Evolutionary conservation across 2,888 invertebrate species (phyloP).

Genomic region (Suillia variegata): DNA sequence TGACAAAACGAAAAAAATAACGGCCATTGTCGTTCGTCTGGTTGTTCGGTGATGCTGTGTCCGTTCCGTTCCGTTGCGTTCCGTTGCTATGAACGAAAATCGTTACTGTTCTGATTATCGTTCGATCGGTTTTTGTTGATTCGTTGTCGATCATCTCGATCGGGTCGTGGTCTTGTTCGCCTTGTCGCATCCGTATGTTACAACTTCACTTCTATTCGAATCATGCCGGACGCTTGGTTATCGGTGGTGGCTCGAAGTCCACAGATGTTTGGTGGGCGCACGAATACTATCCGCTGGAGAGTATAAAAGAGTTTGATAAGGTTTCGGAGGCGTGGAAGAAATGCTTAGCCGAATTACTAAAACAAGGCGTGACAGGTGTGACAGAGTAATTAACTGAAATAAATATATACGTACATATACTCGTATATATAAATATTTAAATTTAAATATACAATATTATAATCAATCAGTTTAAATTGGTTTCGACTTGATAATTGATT

Average conservation of each 20-base stretch:
- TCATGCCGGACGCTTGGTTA: slow-evolving; percentile 70
- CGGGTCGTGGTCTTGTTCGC: neutral
- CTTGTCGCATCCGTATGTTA: slow-evolving; percentile 70
- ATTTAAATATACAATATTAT: neutral
- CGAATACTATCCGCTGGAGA: slow-evolving; percentile 77
- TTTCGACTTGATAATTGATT: neutral
- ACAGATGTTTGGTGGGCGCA: slow-evolving; percentile 46
- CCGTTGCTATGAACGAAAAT: too few relatives aligned
- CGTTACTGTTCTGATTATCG: too few relatives aligned
- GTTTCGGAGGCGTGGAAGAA: slow-evolving; percentile 79
- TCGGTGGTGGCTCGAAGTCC: slow-evolving; percentile 62
- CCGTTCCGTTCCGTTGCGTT: too few relatives aligned
- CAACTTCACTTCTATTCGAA: slow-evolving; percentile 84
- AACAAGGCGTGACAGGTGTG: slow-evolving; percentile 65
- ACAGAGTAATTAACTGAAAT: neutral
- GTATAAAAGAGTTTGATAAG: slow-evolving; percentile 86
- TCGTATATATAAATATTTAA: neutral
- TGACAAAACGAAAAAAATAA: too few relatives aligned
- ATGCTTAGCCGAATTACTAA: slow-evolving; percentile 74
- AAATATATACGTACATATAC: neutral
- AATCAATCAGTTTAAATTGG: neutral
- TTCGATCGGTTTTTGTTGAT: too few relatives aligned
- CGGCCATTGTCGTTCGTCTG: too few relatives aligned
- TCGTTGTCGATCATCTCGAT: too few relatives aligned
- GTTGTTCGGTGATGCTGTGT: too few relatives aligned